phyloP scores from a whole-genome alignment of 2,797 vertebrate genomes.

The Rhincodon typus region DNA sequence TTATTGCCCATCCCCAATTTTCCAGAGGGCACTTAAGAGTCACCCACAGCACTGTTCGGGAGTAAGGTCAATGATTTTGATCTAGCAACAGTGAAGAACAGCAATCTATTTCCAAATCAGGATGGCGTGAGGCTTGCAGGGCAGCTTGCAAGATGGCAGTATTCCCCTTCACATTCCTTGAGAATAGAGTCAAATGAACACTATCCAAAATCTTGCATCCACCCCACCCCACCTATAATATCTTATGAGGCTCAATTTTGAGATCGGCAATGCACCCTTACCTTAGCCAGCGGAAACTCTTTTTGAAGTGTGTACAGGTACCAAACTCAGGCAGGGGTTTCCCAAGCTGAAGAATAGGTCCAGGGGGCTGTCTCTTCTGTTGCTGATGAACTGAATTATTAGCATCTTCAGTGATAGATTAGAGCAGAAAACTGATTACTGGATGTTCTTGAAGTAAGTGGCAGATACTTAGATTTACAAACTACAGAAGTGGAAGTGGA shows the following conservation, averaged over 20 bases:
- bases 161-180: no score
- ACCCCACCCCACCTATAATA: background rate
- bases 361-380: conserved; percentile 48
- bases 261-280: conserved; percentile 42
- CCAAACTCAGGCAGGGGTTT: conserved; percentile 69
- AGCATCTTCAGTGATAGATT: conserved; percentile 45
- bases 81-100: no score
- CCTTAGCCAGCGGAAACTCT: conserved; percentile 74
- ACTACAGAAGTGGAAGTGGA: background rate
- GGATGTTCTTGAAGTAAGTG: background rate
- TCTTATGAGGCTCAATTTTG: background rate
- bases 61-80: no score
- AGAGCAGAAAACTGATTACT: background rate
- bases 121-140: no score
- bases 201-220: background rate
- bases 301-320: conserved; percentile 67
- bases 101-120: no score
- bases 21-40: no score
- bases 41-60: no score
- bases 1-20: no score
- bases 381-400: conserved; percentile 39
- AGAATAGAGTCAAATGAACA: background rate
- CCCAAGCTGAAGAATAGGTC: conserved; percentile 66
- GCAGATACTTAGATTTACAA: background rate
- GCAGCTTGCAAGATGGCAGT: no score